Evolutionary conservation across 2,888 invertebrate species (phyloP).

Genomic region (Camponotus fellah): DNA sequence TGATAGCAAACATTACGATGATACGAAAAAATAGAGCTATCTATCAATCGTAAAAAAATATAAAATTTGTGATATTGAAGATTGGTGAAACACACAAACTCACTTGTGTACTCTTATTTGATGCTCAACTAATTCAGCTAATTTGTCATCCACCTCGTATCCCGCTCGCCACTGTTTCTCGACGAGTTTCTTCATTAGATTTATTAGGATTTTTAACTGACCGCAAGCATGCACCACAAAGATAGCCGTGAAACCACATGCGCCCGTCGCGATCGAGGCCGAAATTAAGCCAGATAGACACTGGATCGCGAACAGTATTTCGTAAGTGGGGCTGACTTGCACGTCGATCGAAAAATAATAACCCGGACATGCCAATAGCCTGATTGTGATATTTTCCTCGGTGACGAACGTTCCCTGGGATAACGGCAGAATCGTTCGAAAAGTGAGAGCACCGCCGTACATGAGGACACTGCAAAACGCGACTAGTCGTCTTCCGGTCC

Average conservation of each 20-base stretch:
- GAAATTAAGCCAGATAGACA: constrained; percentile 75
- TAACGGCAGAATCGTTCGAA: constrained; percentile 76
- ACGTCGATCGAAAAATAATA: constrained; percentile 73
- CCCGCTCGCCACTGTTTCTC: constrained; percentile 33
- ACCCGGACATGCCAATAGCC: constrained; percentile 75
- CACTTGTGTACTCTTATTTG: constrained; percentile 72
- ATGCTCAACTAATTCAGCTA: constrained; percentile 64
- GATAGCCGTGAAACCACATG: constrained; percentile 77
- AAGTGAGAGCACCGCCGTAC: constrained; percentile 71
- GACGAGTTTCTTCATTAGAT: constrained; percentile 55
- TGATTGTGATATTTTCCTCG: constrained; percentile 66
- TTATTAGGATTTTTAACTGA: constrained; percentile 77
- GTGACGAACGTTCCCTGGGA: constrained; percentile 58
- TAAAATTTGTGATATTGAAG: no score
- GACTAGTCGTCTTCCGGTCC: constrained; percentile 70
- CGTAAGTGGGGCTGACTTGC: constrained; percentile 76
- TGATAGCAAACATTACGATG: neutral
- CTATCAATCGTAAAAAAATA: no score
- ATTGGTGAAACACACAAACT: neutral
- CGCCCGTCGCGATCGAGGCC: constrained; percentile 75
- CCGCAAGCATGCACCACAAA: constrained; percentile 80
- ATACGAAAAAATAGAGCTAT: no score
- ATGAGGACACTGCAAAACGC: constrained; percentile 72
- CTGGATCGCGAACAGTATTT: constrained; percentile 77
- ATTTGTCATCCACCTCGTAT: constrained; percentile 51